phyloP scores from a whole-genome alignment of 1,140 invertebrate genomes.

The Probaryconus sp. region DNA sequence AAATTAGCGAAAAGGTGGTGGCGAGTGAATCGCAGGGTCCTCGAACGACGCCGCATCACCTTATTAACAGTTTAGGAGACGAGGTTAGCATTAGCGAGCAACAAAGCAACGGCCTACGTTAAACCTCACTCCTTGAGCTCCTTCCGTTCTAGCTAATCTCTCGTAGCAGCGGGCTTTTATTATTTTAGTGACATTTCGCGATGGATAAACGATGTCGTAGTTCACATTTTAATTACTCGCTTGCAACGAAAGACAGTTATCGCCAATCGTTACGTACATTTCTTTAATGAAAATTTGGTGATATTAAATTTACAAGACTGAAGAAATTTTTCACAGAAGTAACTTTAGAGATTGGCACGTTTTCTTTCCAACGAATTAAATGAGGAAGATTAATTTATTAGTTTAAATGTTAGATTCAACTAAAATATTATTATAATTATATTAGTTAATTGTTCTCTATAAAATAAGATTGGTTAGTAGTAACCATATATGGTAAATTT shows the following conservation, averaged over 20 bases:
- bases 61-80: conserved; percentile 67
- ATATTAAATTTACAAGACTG: no score
- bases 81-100: conserved; percentile 74
- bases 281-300: no score
- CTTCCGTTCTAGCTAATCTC: conserved; percentile 33
- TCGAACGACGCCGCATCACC: conserved; percentile 70
- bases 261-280: no score
- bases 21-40: conserved; percentile 63
- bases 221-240: background rate
- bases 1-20: conserved; percentile 76
- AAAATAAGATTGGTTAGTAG: no score
- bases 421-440: no score
- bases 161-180: conserved; percentile 4
- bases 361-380: no score
- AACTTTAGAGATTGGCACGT: no score
- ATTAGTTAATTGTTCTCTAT: no score
- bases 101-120: conserved; percentile 60
- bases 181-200: conserved; percentile 4
- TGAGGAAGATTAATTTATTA: no score
- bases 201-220: conserved; percentile 15
- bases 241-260: background rate
- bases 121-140: conserved; percentile 16
- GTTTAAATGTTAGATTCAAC: no score
- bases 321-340: no score
- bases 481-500: no score